Conservation (phyloP, 2,888 invertebrate species). For the Drosophila nr. perissopoda region DNA sequence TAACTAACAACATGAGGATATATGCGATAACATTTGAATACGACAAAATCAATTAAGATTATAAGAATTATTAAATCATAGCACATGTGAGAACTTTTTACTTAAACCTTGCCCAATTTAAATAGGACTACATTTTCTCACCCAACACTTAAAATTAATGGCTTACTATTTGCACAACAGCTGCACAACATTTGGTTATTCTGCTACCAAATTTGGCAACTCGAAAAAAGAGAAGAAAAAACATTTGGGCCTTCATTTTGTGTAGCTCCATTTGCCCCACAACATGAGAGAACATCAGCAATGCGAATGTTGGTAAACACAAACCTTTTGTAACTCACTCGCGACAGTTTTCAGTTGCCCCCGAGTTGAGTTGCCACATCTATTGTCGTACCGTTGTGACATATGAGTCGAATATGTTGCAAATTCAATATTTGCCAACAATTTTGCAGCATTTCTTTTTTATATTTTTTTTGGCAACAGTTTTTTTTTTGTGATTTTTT, state of each 20-base stretch:
- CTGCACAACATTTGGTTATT: conserved; percentile 69
- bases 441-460: conserved; percentile 78
- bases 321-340: conserved; percentile 76
- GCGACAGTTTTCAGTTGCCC: conserved; percentile 47
- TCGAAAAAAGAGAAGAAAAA: conserved; percentile 7
- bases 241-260: conserved; percentile 40
- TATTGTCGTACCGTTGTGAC: conserved; percentile 61
- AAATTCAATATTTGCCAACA: conserved; percentile 84
- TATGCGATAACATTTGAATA: neutral
- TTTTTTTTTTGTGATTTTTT: conserved; percentile 27
- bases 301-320: conserved; percentile 79
- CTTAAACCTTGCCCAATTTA: neutral
- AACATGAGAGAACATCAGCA: neutral
- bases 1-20: too few species aligned
- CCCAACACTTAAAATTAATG: conserved; percentile 74
- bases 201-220: conserved; percentile 38
- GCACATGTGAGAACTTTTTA: neutral
- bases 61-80: neutral
- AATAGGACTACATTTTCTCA: conserved; percentile 5
- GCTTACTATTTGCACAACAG: conserved; percentile 72
- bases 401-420: conserved; percentile 83
- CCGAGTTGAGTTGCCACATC: conserved; percentile 8
- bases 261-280: conserved; percentile 10
- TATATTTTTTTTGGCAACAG: conserved; percentile 49
- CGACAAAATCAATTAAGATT: neutral